Percentiles rank a stretch among this genome's conserved stretches.
Evolutionary conservation across 2,888 invertebrate species (phyloP).

Genomic region (Cantharis rufa): DNA sequence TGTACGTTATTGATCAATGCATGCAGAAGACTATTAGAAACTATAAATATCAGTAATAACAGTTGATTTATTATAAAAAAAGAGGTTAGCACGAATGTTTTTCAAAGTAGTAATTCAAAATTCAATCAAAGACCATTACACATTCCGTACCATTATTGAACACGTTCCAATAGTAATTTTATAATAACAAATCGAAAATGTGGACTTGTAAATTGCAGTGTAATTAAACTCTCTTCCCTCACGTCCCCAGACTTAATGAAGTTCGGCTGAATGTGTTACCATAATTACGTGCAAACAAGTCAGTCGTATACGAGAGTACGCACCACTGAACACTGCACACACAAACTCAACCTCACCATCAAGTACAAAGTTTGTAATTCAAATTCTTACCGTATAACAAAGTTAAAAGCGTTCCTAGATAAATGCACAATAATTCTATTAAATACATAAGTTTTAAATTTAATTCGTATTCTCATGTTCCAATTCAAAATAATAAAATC

Average conservation of each 20-base stretch:
- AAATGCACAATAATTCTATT: not conserved
- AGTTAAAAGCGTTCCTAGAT: conserved; percentile 9
- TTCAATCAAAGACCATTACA: conserved; percentile 13
- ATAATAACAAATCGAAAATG: conserved; percentile 43
- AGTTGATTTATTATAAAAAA: not conserved
- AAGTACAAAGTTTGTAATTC: conserved; percentile 40
- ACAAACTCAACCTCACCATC: conserved; percentile 26
- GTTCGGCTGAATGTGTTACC: conserved; percentile 48
- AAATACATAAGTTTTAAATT: not conserved
- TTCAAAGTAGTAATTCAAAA: conserved; percentile 2
- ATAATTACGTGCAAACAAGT: conserved; percentile 53
- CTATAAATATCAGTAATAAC: not conserved
- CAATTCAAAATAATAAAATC: not conserved
- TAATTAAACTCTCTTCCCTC: conserved; percentile 47
- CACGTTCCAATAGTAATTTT: conserved; percentile 31
- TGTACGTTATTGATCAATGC: not conserved
- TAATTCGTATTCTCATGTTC: too few relatives aligned
- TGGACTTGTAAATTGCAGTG: conserved; percentile 48
- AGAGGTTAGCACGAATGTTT: not conserved
- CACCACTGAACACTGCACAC: conserved; percentile 36
- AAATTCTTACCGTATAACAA: conserved; percentile 30
- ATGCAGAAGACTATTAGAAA: not conserved
- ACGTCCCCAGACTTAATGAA: conserved; percentile 44
- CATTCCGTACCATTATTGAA: conserved; percentile 9
- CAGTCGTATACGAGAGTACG: conserved; percentile 42